Conservation (phyloP, 2,888 invertebrate genomes). For the Leptura quadrifasciata region DNA sequence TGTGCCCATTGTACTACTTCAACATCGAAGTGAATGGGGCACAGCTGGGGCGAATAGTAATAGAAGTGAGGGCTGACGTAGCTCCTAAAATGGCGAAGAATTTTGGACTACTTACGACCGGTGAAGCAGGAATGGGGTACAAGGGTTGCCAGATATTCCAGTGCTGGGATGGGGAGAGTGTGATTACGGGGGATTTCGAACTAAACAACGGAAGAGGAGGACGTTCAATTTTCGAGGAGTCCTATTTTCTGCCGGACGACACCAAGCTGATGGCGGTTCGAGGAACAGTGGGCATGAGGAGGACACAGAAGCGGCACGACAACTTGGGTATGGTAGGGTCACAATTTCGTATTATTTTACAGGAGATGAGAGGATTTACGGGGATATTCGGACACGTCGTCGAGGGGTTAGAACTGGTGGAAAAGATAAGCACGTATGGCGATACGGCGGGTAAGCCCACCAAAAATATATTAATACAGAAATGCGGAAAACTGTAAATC, state of each 20-base stretch:
- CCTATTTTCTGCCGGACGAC: slow-evolving; percentile 88
- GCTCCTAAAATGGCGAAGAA: slow-evolving; percentile 90
- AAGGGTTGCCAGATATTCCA: slow-evolving; percentile 88
- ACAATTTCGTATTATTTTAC: slow-evolving; percentile 87
- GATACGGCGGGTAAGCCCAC: slow-evolving; percentile 87
- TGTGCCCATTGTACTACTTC: slow-evolving; percentile 85
- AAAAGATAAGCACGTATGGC: slow-evolving; percentile 85
- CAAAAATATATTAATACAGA: slow-evolving; percentile 83
- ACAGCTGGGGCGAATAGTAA: slow-evolving; percentile 83
- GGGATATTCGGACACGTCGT: slow-evolving; percentile 89
- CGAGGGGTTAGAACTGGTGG: slow-evolving; percentile 86
- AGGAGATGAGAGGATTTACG: slow-evolving; percentile 89
- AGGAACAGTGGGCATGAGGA: slow-evolving; percentile 88
- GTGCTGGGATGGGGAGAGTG: slow-evolving; percentile 89
- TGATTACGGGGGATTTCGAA: slow-evolving; percentile 89
- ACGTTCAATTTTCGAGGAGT: slow-evolving; percentile 84
- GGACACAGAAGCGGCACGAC: slow-evolving; percentile 87
- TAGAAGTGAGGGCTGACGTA: slow-evolving; percentile 85
- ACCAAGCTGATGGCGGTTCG: slow-evolving; percentile 85
- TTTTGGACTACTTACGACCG: slow-evolving; percentile 83
- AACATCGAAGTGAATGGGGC: slow-evolving; percentile 85
- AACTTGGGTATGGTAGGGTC: slow-evolving; percentile 89
- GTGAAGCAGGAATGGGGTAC: slow-evolving; percentile 85
- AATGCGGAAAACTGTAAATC: slow-evolving; percentile 83
- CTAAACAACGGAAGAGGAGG: slow-evolving; percentile 88